Evolutionary conservation across 2,113 vertebrate species (phyloP).

Genomic region (Astatotilapia flaviijosephi): DNA sequence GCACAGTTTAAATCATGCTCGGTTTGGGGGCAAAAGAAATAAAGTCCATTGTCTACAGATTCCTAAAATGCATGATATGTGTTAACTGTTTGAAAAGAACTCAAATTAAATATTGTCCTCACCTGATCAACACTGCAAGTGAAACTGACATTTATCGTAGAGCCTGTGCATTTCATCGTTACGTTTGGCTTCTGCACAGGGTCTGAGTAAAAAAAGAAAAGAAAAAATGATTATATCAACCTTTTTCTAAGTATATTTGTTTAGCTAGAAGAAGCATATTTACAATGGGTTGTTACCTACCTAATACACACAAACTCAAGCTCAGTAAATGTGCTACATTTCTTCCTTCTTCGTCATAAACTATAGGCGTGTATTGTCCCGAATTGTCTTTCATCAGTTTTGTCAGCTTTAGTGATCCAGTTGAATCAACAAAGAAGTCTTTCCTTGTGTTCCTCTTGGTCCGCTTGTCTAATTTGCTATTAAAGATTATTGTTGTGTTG

Average conservation of each 20-base stretch:
- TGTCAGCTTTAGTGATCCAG: not conserved
- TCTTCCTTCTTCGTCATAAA: fast-evolving
- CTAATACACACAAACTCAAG: not conserved
- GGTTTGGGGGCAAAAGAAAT: too few relatives aligned
- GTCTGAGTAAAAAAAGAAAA: not conserved
- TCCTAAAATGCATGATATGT: not conserved
- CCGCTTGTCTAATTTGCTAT: too few relatives aligned
- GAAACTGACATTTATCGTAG: fast-evolving
- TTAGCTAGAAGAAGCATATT: not conserved
- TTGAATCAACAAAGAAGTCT: not conserved
- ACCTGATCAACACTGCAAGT: not conserved
- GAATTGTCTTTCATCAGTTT: not conserved
- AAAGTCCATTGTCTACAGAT: not conserved
- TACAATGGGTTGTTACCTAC: not conserved
- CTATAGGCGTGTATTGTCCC: not conserved
- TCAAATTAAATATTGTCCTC: not conserved
- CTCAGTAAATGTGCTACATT: not conserved
- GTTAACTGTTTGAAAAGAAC: not conserved
- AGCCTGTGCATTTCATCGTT: fast-evolving
- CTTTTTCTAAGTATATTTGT: not conserved
- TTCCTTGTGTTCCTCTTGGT: fast-evolving
- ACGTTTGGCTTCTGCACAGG: not conserved
- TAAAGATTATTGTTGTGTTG: too few relatives aligned
- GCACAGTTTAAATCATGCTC: not conserved
- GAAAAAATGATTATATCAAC: not conserved